Base-by-base conservation (phyloP, 2,888 invertebrate species). In the Leptopterna dolabrata region DNA sequence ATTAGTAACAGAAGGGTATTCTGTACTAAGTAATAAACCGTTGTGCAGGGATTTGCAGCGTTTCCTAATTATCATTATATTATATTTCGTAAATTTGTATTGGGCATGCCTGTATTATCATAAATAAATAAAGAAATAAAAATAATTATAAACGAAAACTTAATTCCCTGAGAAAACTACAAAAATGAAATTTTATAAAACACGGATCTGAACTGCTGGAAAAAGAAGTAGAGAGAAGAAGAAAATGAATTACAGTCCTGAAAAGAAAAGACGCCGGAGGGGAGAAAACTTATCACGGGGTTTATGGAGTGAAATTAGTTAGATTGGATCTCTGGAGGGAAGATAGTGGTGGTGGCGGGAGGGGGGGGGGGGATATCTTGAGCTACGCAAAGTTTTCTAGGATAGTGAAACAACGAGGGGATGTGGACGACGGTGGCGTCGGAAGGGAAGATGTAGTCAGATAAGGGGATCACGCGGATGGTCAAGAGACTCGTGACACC, bases 381-480 rank as follows among this genome's bases (percentile, higher is more conserved):
- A 51, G n/a, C 51, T n/a, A 51, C 51, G 51, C 16, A 51, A 51
- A n/a, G n/a, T 51, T 51, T 51, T n/a, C 51, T 51, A 11, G 6
- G n/a, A n/a, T 51, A 51, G 51, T 51, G 51, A 16, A n/a, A 51
- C 51, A 19, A n/a, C 51, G n/a, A 51, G 51, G 1, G 51, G 51
- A 6, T 16, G 14, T 4, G n/a, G n/a, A 51, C 51, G 51, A 51
- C n/a, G 51, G 51, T 51, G 24, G 63, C 9, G 76, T 1, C 14
- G 43, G 14, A 43, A 19, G 24, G 45, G 78, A 45, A 45, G 78
- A 45, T 78, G 45, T 78, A 24, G 27, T 47, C 78, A 14, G 78
- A 78, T 78, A 78, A 78, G 78, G 45, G 78, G 45, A 78, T 78
- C 78, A 78, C 71, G n/a, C 76, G 78, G 78, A 78, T 47, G 78